These are phyloP conservation scores for Pristionchus japonicus DNA, from an alignment of 2,888 invertebrate species.

Conservation along the genomic window DNA sequence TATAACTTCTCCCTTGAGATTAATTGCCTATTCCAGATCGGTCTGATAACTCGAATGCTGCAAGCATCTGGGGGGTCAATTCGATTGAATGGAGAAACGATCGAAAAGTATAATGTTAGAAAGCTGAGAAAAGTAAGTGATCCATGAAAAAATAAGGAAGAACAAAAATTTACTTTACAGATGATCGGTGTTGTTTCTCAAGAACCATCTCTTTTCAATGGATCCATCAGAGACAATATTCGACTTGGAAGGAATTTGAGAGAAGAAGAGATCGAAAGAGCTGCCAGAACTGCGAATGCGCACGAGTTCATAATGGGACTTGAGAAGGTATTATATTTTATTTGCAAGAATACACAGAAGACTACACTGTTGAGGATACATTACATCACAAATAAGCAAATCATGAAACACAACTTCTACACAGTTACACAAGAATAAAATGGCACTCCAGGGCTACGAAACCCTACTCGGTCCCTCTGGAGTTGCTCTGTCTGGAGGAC, in stretches of 20 bases:
- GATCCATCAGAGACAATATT: constrained; percentile 21
- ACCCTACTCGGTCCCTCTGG: constrained; percentile 9
- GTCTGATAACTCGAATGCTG: constrained; percentile 26
- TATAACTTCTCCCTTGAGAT: background rate
- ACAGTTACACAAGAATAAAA: background rate
- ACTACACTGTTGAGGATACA: background rate
- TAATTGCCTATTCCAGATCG: background rate
- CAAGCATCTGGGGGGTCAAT: background rate
- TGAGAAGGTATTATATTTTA: background rate
- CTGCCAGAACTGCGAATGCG: constrained; percentile 39
- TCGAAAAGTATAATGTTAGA: constrained; percentile 30
- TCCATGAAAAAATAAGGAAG: background rate
- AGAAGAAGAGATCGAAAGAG: constrained; percentile 27
- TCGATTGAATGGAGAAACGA: constrained; percentile 1
- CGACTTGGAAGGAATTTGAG: constrained; percentile 19
- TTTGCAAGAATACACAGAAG: background rate
- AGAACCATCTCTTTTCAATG: constrained; percentile 44
- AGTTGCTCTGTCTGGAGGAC: constrained; percentile 5
- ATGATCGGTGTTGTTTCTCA: constrained; percentile 42
- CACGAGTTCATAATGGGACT: constrained; percentile 21
- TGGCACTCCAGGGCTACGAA: background rate
- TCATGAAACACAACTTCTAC: background rate
- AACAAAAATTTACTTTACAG: too few species aligned
- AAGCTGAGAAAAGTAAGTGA: constrained; percentile 22
- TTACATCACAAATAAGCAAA: background rate